Conservation (phyloP, 2,797 vertebrate species). For the Rhabdomys pumilio region DNA sequence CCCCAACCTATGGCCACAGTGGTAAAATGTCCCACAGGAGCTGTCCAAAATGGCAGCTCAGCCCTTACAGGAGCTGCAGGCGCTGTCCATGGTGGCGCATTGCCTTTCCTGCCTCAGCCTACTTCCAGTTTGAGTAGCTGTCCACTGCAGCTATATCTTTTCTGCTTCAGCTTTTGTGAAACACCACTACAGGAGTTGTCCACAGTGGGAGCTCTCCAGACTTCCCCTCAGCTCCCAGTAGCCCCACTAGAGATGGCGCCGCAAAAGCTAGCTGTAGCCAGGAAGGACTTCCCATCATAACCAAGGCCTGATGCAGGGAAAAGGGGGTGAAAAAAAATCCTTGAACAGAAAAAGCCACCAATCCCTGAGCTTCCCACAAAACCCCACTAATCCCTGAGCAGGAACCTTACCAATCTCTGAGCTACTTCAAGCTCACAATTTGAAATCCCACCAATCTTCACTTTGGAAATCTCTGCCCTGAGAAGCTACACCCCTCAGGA, state of each 20-base stretch:
- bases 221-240: neutral
- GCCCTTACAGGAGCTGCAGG: neutral
- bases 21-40: neutral
- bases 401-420: neutral
- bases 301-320: neutral
- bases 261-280: neutral
- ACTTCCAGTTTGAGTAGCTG: neutral
- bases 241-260: neutral
- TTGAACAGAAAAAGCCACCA: neutral
- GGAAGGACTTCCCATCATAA: neutral
- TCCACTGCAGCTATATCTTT: neutral
- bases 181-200: neutral
- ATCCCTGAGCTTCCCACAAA: too few species aligned
- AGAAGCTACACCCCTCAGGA: neutral
- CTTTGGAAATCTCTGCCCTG: neutral
- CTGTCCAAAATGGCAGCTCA: neutral
- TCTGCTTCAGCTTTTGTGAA: neutral
- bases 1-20: neutral
- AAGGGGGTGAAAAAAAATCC: neutral
- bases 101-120: neutral
- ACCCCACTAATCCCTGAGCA: too few species aligned
- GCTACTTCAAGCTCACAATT: neutral
- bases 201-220: neutral
- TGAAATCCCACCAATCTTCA: neutral
- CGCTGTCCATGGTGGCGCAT: neutral